Evolutionary conservation across 2,797 vertebrate genomes (phyloP).

Genomic region (Amphiprion clarkii): DNA sequence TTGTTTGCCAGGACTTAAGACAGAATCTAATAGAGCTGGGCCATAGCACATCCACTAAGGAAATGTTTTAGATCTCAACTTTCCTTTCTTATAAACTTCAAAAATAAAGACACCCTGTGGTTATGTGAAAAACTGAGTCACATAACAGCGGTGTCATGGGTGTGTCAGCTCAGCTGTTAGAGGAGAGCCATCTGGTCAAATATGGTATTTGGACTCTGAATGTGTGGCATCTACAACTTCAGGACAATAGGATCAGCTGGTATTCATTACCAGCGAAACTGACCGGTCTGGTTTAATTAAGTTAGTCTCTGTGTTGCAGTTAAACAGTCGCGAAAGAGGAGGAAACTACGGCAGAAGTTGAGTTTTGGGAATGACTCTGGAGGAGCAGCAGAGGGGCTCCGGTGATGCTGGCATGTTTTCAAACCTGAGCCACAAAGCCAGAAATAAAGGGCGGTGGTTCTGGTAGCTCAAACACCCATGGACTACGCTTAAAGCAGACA

Average conservation of each 20-base stretch:
- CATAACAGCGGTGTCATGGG: constrained; percentile 56
- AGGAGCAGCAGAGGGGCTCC: background rate
- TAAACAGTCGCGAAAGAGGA: constrained; percentile 8
- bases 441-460: constrained; percentile 71
- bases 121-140: constrained; percentile 13
- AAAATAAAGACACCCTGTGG: background rate
- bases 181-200: constrained; percentile 42
- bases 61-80: background rate
- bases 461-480: constrained; percentile 14
- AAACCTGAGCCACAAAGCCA: constrained; percentile 35
- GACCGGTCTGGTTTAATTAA: background rate
- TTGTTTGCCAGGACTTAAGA: background rate
- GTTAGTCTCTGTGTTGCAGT: background rate
- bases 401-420: constrained; percentile 46
- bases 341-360: constrained; percentile 53
- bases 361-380: background rate
- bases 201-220: constrained; percentile 21
- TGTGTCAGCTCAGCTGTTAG: constrained; percentile 67
- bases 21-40: background rate
- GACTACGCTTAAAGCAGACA: constrained; percentile 5
- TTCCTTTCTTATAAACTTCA: background rate
- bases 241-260: background rate
- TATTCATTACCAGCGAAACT: background rate
- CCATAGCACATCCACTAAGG: too few relatives aligned
- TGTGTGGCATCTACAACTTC: constrained; percentile 14